Conservation (phyloP, 64 coral and sea anemone species). For the Orbicella faveolata region DNA sequence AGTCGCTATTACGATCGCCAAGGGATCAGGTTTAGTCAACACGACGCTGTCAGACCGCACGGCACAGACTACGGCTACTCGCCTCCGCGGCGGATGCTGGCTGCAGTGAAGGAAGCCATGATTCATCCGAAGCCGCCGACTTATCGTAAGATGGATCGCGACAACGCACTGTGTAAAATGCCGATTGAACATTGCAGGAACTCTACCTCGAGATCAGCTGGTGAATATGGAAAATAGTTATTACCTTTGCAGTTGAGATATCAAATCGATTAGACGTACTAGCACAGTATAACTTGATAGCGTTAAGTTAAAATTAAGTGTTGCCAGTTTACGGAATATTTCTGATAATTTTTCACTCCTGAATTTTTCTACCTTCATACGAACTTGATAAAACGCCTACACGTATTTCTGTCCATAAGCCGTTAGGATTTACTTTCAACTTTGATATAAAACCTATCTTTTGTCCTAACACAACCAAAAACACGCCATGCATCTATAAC, state of each 20-base stretch:
- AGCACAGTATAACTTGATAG: not conserved
- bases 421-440: not conserved
- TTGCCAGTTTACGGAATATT: not conserved
- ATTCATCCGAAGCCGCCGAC: constrained; percentile 93
- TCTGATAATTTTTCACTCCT: not conserved
- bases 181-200: constrained; percentile 97
- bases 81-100: constrained; percentile 87
- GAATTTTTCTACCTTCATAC: not conserved
- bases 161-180: constrained; percentile 79
- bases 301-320: not conserved
- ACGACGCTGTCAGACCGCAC: constrained; percentile 72
- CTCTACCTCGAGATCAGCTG: constrained; percentile 89
- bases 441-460: not conserved
- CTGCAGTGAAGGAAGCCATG: constrained; percentile 93
- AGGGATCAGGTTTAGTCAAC: constrained; percentile 78
- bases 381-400: not conserved
- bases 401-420: not conserved
- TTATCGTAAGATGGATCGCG: constrained; percentile 82
- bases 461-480: not conserved
- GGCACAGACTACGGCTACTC: constrained; percentile 91
- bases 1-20: constrained; percentile 88
- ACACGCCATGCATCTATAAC: not conserved
- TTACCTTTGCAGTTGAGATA: not conserved
- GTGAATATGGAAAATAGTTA: constrained; percentile 53
- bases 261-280: not conserved